Percentiles rank a stretch among this genome's conserved stretches.
Evolutionary conservation across 2,888 invertebrate genomes (phyloP).

Genomic region (Cataglyphis altisquamis): DNA sequence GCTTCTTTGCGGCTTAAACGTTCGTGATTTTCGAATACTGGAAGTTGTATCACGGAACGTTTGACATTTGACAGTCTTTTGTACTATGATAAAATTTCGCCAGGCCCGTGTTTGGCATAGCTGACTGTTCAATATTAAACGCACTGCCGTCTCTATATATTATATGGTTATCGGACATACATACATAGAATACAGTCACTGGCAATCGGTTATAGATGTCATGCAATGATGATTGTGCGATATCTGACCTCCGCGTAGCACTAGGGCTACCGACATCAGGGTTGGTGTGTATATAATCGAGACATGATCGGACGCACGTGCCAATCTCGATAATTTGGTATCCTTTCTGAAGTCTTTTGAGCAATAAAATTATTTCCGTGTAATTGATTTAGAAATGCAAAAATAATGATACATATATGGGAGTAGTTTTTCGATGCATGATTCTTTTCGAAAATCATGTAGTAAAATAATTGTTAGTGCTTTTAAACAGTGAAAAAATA

Average conservation of each 20-base stretch:
- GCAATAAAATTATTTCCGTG: neutral
- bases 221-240: slow-evolving; percentile 38
- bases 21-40: slow-evolving; percentile 5
- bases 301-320: slow-evolving; percentile 10
- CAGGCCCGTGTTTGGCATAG: neutral
- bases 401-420: too few species aligned
- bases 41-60: neutral
- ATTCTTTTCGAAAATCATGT: neutral
- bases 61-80: neutral
- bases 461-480: neutral
- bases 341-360: neutral
- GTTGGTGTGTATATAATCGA: slow-evolving; percentile 27
- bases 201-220: neutral
- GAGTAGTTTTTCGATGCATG: neutral
- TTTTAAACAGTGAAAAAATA: neutral
- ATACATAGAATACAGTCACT: neutral
- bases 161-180: neutral
- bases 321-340: slow-evolving; percentile 29
- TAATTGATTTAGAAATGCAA: neutral
- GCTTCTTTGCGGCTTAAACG: neutral
- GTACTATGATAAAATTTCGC: neutral
- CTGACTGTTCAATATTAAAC: neutral
- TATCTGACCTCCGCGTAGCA: slow-evolving; percentile 29
- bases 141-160: neutral
- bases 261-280: slow-evolving; percentile 5